Evolutionary conservation across 92 coral and sea anemone genomes (phyloP).

Genomic region (Palythoa grandiflora): DNA sequence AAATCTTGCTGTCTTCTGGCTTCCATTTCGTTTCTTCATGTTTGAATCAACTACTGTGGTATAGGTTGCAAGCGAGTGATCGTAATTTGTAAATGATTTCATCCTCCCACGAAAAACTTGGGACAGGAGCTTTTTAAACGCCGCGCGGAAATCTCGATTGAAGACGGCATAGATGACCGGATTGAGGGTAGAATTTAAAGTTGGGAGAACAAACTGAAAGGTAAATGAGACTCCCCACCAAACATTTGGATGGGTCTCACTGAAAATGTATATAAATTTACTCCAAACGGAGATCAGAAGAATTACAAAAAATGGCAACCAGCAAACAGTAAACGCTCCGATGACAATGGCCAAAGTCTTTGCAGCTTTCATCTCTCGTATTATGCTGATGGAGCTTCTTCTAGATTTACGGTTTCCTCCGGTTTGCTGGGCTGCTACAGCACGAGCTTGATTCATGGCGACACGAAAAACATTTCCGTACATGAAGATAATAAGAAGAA

Average conservation of each 20-base stretch:
- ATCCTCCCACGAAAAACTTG: slow-evolving; percentile 1
- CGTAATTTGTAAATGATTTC: neutral
- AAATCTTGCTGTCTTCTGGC: slow-evolving; percentile 13
- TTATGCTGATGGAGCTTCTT: slow-evolving; percentile 76
- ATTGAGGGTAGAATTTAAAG: slow-evolving; percentile 78
- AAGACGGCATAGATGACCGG: slow-evolving; percentile 86
- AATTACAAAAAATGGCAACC: slow-evolving; percentile 85
- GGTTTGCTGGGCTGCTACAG: slow-evolving; percentile 88
- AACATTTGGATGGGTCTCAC: neutral
- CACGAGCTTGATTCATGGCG: slow-evolving; percentile 90
- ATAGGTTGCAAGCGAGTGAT: slow-evolving; percentile 16
- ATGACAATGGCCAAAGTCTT: slow-evolving; percentile 92
- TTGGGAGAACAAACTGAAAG: slow-evolving; percentile 75
- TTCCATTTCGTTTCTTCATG: neutral
- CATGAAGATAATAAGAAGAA: slow-evolving; percentile 76
- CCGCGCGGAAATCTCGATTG: slow-evolving; percentile 80
- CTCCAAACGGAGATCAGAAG: slow-evolving; percentile 70
- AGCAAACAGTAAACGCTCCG: slow-evolving; percentile 86
- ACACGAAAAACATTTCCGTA: slow-evolving; percentile 85
- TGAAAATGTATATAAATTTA: neutral
- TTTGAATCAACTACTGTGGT: slow-evolving; percentile 6
- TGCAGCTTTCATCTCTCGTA: slow-evolving; percentile 94
- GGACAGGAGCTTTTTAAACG: slow-evolving; percentile 51
- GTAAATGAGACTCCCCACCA: slow-evolving; percentile 57
- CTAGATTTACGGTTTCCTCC: slow-evolving; percentile 49